phyloP scores from a whole-genome alignment of 2,888 invertebrate genomes.

The Trissonchulus latispiculum region DNA sequence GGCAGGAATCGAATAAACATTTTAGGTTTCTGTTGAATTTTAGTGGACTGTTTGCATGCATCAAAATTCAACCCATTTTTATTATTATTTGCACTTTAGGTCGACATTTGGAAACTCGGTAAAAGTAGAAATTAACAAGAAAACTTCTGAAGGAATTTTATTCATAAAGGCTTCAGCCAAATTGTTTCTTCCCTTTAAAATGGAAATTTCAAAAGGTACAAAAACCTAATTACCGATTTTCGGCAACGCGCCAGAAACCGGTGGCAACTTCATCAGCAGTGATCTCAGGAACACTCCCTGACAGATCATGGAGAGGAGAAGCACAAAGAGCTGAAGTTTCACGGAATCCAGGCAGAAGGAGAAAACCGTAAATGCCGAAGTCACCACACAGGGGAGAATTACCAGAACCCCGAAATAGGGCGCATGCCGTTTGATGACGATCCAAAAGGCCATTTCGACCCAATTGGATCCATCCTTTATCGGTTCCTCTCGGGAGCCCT shows the following conservation, averaged over 20 bases:
- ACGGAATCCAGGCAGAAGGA: slow-evolving; percentile 35
- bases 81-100: too few relatives aligned
- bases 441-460: slow-evolving; percentile 40
- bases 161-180: too few relatives aligned
- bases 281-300: slow-evolving; percentile 35
- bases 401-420: slow-evolving; percentile 37
- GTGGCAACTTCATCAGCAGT: slow-evolving; percentile 35
- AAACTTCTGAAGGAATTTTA: too few relatives aligned
- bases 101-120: too few relatives aligned
- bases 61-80: too few relatives aligned
- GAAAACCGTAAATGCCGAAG: slow-evolving; percentile 9
- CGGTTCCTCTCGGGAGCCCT: not conserved
- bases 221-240: slow-evolving; percentile 16
- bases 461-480: slow-evolving; percentile 28
- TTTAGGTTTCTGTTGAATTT: too few relatives aligned
- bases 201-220: too few relatives aligned
- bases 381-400: slow-evolving; percentile 33
- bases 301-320: slow-evolving; percentile 32
- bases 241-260: slow-evolving; percentile 36
- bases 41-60: too few relatives aligned
- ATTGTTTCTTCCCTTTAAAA: too few relatives aligned
- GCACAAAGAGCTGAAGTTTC: slow-evolving; percentile 26
- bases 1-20: too few relatives aligned
- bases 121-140: too few relatives aligned
- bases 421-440: slow-evolving; percentile 35